Conservation (phyloP, 2,888 invertebrate species). For the Orthosia cruda region DNA sequence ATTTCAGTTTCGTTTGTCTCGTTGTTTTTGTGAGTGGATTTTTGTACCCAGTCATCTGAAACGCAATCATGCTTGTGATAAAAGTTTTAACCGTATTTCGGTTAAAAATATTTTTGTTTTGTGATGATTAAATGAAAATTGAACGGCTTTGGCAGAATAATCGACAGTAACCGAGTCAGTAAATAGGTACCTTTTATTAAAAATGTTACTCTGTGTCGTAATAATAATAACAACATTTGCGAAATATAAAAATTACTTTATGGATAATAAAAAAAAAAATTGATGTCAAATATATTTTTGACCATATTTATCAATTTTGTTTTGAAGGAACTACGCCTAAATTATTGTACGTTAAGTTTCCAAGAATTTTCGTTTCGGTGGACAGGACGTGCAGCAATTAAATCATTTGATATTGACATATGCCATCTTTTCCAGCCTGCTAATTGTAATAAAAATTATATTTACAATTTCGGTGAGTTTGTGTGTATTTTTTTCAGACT, state of each 20-base stretch:
- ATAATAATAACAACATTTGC: too few species aligned
- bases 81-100: neutral
- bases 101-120: neutral
- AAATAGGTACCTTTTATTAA: too few species aligned
- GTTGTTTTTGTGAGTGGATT: neutral
- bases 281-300: neutral
- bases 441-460: neutral
- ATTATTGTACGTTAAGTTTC: too few species aligned
- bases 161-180: neutral
- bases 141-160: neutral
- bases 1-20: slow-evolving; percentile 1
- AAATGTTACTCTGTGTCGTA: too few species aligned
- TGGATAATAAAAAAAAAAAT: neutral
- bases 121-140: neutral
- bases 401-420: neutral
- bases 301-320: slow-evolving; percentile 9
- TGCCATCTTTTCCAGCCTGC: neutral
- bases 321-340: too few species aligned
- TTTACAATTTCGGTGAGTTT: neutral
- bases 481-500: neutral
- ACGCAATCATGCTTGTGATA: neutral
- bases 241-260: too few species aligned
- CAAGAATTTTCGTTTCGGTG: neutral
- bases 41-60: neutral
- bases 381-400: neutral